Evolutionary conservation across 2,113 vertebrate genomes (phyloP), one percentile per base, ranked within the genome.

Genomic region (Grus americana): DNA sequence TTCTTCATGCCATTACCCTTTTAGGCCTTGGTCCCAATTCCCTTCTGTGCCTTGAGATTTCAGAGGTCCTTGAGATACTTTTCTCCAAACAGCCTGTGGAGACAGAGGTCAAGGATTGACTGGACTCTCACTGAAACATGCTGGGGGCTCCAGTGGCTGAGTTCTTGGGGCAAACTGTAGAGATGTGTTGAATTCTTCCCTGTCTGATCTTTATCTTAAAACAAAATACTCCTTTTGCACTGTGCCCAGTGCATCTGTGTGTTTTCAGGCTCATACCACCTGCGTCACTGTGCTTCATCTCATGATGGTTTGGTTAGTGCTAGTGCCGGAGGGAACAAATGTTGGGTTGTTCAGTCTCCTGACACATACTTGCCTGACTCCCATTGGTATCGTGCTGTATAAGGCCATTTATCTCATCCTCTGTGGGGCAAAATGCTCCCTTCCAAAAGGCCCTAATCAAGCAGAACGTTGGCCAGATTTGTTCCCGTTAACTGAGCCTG

Each of bases 371-470:
- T 67, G 71, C 82, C 58, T 68, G 84, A 70, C 47, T 91, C 71
- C 70, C 0, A 0, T 30, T 5, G 4, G 11, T 70, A 54, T 75
- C 5, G 2, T 50, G 86, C 89, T 93, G 49, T 76, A 46, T 54
- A 24, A 75, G 78, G 87, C 84, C 81, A 55, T 89, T 96, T 93
- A 66, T 88, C 67, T 79, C 63, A 61, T 86, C 44, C 55, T 78
- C 82, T 66, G 52, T 40, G 52, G 42, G 47, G 68, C 68, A 90
- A 71, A 84, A 55, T 55, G 36, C 87, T 95, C 97, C 93, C 98
- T 97, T 98, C 97, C 98, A 98, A 98, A 96, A 89, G 66, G 57
- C 67, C 92, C 94, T 95, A 75, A 71, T 91, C 74, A 66, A 85
- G 92, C 90, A 93, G 24, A 92, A 97, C 16, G 46, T 96, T 97